Evolutionary conservation across 2,797 vertebrate species (phyloP), one percentile per base, ranked within the genome.

Genomic region (Mastacembelus armatus): DNA sequence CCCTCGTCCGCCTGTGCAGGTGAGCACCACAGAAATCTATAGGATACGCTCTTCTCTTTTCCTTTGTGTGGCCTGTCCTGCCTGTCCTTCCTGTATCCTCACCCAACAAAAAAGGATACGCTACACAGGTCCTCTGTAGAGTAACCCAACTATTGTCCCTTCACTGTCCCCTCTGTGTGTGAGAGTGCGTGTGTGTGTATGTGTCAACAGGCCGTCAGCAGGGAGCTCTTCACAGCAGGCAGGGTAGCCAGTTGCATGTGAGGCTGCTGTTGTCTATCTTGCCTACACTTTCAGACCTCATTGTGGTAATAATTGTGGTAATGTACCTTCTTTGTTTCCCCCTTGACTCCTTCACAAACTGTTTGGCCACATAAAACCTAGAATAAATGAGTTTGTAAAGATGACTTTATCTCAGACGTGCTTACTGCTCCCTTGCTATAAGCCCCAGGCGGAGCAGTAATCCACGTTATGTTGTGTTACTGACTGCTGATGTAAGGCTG

Each of bases 1-100:
- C 72, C 90, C 42, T 89, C 87, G 60, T 86, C 86, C 1, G 66
- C 81, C 69, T 82, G 62, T 35, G 66, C 85, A 84, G 91, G 91
- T 92, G 78, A 90, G 91, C 84, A 56, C 29, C 33, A 30, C 48
- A 15, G 65, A 35, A 66, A 76, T 47, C 26, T 64, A 75, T 44
- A 83, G 80, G 64, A 76, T 80, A 58, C 11, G 48, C 48, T 69
- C 27, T 36, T 21, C 48, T 19, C n/a, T 58, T 60, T 19, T 71
- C 66, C 63, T 80, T 88, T 88, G 80, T 87, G 60, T 59, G 51
- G 66, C 71, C 81, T 85, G 81, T 82, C 65, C 66, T 5, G 21
- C 57, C 71, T 74, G 75, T 78, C 81, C 62, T 54, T 71, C 57
- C 70, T 59, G 66, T 30, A 74, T 79, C 76, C 58, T 65, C 72